phyloP scores from a whole-genome alignment of 2,113 vertebrate genomes.

The Crocuta crocuta region DNA sequence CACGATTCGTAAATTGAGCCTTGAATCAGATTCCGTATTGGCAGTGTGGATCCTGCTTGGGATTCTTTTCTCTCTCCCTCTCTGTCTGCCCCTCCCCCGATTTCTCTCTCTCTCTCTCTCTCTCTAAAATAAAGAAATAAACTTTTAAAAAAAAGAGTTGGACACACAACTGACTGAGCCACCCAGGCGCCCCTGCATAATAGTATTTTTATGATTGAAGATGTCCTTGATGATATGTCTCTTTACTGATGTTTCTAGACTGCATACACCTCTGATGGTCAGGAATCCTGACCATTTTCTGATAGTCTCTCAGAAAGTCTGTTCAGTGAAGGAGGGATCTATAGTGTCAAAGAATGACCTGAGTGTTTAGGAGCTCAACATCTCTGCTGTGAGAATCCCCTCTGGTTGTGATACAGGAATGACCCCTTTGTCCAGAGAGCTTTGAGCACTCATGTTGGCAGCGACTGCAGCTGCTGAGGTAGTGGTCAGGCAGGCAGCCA shows the following conservation, averaged over 20 bases:
- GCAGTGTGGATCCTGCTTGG: too few relatives aligned
- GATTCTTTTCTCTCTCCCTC: too few relatives aligned
- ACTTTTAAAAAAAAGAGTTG: too few relatives aligned
- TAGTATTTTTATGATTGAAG: neutral
- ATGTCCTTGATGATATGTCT: neutral
- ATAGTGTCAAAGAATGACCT: neutral
- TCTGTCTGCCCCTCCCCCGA: too few relatives aligned
- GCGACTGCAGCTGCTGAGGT: neutral
- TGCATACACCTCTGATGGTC: neutral
- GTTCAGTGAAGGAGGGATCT: neutral
- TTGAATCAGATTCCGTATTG: too few relatives aligned
- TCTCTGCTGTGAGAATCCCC: neutral
- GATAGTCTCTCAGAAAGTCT: neutral
- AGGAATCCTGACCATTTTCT: neutral
- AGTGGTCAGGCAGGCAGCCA: neutral
- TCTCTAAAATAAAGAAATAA: too few relatives aligned
- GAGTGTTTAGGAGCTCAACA: neutral
- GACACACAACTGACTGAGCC: too few relatives aligned
- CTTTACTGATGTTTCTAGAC: neutral
- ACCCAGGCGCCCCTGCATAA: neutral
- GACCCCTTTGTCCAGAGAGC: neutral
- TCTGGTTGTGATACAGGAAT: neutral
- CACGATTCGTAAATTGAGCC: too few relatives aligned
- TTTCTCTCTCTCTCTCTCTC: too few relatives aligned
- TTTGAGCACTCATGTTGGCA: neutral